Conservation (phyloP, 92 coral and sea anemone genomes). For the Epizoanthus fatuus region DNA sequence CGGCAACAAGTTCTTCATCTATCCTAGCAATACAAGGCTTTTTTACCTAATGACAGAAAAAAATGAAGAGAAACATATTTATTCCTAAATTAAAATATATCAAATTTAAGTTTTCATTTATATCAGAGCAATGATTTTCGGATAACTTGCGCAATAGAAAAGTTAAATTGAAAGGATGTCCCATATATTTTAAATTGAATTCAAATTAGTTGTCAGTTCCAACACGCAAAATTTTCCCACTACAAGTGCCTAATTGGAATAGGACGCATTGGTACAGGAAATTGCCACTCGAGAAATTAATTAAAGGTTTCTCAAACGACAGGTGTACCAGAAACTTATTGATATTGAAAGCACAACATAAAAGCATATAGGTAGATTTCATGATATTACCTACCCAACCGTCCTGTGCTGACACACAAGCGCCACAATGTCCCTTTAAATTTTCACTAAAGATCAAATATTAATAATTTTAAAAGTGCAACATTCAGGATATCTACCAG, state of each 20-base stretch:
- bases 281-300: not conserved
- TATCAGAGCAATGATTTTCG: not conserved
- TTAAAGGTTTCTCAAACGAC: not conserved
- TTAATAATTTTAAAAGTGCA: no score
- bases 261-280: conserved; percentile 5
- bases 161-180: no score
- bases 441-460: no score
- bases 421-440: no score
- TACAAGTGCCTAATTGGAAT: not conserved
- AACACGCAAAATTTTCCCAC: not conserved
- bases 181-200: not conserved
- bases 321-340: not conserved
- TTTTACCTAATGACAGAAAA: no score
- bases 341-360: conserved; percentile 19
- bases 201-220: not conserved
- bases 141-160: not conserved
- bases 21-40: no score
- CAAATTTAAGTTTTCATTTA: no score
- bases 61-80: no score
- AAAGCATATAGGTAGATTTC: not conserved
- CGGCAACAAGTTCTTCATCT: no score
- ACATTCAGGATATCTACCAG: no score
- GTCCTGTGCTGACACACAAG: not conserved
- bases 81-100: no score
- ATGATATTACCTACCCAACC: not conserved